Conservation (phyloP, 2,113 vertebrate genomes). For the Spea bombifrons region DNA sequence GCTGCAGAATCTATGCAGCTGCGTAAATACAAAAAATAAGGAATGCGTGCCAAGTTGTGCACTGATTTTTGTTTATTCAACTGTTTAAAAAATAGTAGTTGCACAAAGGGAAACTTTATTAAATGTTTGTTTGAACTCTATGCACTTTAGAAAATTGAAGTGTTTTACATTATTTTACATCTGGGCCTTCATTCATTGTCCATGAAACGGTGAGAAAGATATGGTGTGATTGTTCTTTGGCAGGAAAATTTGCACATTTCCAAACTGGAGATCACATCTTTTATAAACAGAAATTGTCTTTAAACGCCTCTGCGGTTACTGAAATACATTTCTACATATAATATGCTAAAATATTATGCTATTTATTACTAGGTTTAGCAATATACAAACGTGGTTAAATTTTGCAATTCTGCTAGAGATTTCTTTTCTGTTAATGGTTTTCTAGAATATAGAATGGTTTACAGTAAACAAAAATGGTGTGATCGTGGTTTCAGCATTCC, state of each 20-base stretch:
- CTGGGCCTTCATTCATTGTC: constrained; percentile 31
- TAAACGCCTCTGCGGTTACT: constrained; percentile 23
- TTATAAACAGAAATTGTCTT: constrained; percentile 11
- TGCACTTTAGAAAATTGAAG: constrained; percentile 5
- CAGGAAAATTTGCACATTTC: constrained; percentile 24
- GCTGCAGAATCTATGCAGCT: constrained; percentile 15
- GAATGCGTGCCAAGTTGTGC: neutral
- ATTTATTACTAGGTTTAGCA: neutral
- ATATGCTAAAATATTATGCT: neutral
- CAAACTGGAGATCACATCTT: constrained; percentile 35
- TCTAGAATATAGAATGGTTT: neutral
- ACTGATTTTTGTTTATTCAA: constrained; percentile 16
- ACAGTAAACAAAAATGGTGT: neutral
- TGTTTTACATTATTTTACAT: constrained; percentile 32
- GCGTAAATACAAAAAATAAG: constrained; percentile 18
- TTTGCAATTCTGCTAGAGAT: neutral
- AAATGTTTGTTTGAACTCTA: constrained; percentile 24
- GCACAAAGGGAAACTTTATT: constrained; percentile 4
- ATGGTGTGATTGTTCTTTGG: constrained; percentile 26
- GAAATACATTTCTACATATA: neutral
- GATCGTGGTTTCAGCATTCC: too few relatives aligned
- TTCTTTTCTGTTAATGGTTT: neutral
- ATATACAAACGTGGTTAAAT: neutral
- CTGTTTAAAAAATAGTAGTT: constrained; percentile 14
- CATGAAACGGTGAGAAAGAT: constrained; percentile 34